Percentiles rank a stretch among this genome's conserved stretches.
Evolutionary conservation across 2,797 vertebrate genomes (phyloP).

Genomic region (Cryptoprocta ferox): DNA sequence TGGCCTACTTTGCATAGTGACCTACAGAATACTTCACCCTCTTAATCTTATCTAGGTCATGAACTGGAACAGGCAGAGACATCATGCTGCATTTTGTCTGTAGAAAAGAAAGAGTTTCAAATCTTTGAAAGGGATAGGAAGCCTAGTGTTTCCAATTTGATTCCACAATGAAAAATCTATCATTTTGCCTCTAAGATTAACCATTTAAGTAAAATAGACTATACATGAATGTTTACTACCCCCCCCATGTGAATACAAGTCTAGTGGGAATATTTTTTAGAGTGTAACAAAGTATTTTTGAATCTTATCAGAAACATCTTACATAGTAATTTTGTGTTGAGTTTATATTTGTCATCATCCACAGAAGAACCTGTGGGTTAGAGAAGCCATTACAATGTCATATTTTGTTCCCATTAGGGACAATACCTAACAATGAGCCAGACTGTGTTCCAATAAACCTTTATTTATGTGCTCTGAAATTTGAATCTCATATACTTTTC

Average conservation of each 20-base stretch:
- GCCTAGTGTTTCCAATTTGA: background rate
- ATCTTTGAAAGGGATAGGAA: background rate
- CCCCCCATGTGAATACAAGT: background rate
- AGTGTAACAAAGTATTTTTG: background rate
- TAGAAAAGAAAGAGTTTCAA: background rate
- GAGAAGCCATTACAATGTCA: background rate
- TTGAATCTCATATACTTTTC: background rate
- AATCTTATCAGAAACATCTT: background rate
- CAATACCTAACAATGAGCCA: background rate
- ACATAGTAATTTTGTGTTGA: background rate
- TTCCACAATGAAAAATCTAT: background rate
- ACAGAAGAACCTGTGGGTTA: background rate
- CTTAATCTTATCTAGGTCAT: background rate
- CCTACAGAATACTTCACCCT: background rate
- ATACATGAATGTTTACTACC: background rate
- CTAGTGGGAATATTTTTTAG: background rate
- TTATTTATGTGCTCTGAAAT: background rate
- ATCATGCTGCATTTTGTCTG: background rate
- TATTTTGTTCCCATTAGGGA: background rate
- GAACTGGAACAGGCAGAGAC: background rate
- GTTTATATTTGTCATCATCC: background rate
- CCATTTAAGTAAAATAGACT: background rate
- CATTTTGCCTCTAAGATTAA: background rate
- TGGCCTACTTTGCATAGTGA: background rate
- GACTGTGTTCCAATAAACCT: background rate